Evolutionary conservation across 2,113 vertebrate genomes (phyloP), one percentile per base, ranked within the genome.

Genomic region (Lontra canadensis): DNA sequence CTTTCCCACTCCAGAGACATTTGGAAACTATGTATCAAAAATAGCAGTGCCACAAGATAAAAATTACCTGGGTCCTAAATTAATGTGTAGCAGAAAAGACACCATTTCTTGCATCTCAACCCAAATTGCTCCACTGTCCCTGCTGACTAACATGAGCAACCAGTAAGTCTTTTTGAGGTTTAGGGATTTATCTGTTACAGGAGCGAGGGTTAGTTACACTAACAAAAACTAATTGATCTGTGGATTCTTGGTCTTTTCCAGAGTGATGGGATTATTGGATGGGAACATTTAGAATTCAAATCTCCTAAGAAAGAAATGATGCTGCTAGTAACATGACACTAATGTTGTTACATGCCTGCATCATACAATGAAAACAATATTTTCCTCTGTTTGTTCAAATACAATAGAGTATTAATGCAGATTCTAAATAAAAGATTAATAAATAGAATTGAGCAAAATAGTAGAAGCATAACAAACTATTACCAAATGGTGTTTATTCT

Each of bases 341-440:
- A 69, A 67, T 31, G 67, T 34, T 71, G 23, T 85, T 79, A 86
- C 49, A 26, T 63, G 67, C 34, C 39, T 86, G 31, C 31, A 67
- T 34, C 47, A 9, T 69, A 86, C 59, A 34, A 49, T 21, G 13
- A 57, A 88, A 86, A 79, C 39, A 69, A 34, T 91, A 26, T 26
- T 80, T 86, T 71, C 71, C 61, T 95, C 39, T 26, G 17, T 73
- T 85, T 73, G 29, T 6, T 81, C 52, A 90, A 73, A 39, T 67
- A n/a, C 34, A 94, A 31, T 49, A 81, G 67, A 20, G 18, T 55
- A 71, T 31, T 44, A 14, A 92, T 17, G 1, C 59, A 96, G 8
- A 78, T 92, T 88, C 26, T 67, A 88, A 96, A 90, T 76, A 81
- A 87, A 84, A 63, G 4, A 61, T 88, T 79, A 92, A 61, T 63